A percentile compares a stretch with the other conserved stretches of the same genome.
phyloP scores from a whole-genome alignment of 2,113 vertebrate species.

The Poeciliopsis occidentalis region DNA sequence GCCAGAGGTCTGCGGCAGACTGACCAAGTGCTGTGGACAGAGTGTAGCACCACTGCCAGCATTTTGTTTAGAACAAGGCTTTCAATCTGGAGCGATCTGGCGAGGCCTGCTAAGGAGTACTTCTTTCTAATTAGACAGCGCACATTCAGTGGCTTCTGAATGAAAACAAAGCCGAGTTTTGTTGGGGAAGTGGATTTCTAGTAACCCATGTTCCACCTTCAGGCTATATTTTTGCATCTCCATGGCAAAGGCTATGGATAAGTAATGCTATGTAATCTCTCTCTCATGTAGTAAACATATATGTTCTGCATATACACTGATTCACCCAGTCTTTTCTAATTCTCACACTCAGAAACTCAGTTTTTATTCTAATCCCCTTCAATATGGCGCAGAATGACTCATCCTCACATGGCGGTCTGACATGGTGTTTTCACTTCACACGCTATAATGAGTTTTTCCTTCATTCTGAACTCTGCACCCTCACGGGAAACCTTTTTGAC shows the following conservation, averaged over 20 bases:
- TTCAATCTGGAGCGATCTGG: conserved; percentile 49
- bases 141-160: conserved; percentile 47
- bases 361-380: conserved; percentile 16
- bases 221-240: conserved; percentile 26
- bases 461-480: conserved; percentile 26
- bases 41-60: conserved; percentile 60
- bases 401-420: conserved; percentile 29
- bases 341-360: neutral
- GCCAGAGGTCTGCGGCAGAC: conserved; percentile 59
- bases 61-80: conserved; percentile 56
- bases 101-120: conserved; percentile 51
- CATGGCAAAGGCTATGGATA: conserved; percentile 26
- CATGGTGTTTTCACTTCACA: conserved; percentile 23
- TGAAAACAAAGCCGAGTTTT: conserved; percentile 48
- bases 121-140: conserved; percentile 68
- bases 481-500: conserved; percentile 49
- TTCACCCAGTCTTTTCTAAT: neutral
- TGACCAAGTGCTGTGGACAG: conserved; percentile 51
- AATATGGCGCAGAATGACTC: conserved; percentile 23
- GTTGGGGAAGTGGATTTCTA: conserved; percentile 46
- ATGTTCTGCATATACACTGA: conserved; percentile 5
- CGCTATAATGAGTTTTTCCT: conserved; percentile 41
- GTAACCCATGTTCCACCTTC: conserved; percentile 37
- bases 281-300: conserved; percentile 18
- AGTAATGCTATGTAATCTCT: conserved; percentile 22